Evolutionary conservation across 1,140 invertebrate species (phyloP).

Genomic region (Orchesella cincta): DNA sequence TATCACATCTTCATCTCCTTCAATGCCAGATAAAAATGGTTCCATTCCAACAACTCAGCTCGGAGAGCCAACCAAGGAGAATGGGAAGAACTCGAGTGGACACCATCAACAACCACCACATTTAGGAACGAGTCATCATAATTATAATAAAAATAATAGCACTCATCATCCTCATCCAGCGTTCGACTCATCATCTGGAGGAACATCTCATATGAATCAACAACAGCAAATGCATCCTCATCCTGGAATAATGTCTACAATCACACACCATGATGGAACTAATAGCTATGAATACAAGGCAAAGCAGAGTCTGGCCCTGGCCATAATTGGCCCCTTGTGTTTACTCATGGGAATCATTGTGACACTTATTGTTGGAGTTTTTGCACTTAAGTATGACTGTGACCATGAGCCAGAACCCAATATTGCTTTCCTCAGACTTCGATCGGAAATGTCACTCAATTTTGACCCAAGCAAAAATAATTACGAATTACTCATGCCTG

Average conservation of each 20-base stretch:
- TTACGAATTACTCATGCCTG: constrained; percentile 40
- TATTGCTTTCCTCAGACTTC: constrained; percentile 44
- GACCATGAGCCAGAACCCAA: constrained; percentile 48
- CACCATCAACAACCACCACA: constrained; percentile 12
- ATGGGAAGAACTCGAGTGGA: neutral
- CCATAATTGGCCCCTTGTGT: constrained; percentile 44
- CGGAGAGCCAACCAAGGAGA: no score
- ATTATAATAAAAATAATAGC: constrained; percentile 30
- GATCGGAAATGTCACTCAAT: constrained; percentile 45
- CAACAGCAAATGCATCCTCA: constrained; percentile 8
- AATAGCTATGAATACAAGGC: constrained; percentile 6
- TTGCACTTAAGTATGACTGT: constrained; percentile 47
- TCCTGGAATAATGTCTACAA: neutral
- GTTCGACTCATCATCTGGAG: constrained; percentile 13
- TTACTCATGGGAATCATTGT: constrained; percentile 42
- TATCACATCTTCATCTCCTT: neutral
- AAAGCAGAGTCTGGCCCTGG: constrained; percentile 29
- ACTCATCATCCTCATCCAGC: constrained; percentile 15
- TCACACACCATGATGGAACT: constrained; percentile 12
- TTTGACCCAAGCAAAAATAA: constrained; percentile 43
- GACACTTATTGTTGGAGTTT: constrained; percentile 33
- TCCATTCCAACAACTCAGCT: neutral
- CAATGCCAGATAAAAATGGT: neutral
- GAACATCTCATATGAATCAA: neutral
- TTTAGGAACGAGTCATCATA: neutral